A percentile compares a stretch with the other conserved stretches of the same genome.
Conservation (phyloP, 1,140 invertebrate genomes). For the Chrysoperla carnea region DNA sequence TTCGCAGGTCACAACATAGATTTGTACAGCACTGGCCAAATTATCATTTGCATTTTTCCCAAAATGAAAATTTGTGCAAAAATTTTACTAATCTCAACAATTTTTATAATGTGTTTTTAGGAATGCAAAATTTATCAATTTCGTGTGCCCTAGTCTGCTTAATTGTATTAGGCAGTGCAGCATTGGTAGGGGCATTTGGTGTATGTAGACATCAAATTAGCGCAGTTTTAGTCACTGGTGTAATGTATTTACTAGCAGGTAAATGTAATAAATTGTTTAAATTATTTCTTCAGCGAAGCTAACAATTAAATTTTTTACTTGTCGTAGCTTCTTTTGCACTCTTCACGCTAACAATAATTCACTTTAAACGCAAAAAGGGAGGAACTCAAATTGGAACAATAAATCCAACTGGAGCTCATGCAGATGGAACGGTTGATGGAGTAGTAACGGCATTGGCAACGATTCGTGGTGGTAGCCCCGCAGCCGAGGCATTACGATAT, state of each 20-base stretch:
- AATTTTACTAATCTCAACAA: too few relatives aligned
- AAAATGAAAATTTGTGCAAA: too few relatives aligned
- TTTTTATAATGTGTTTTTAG: conserved; percentile 30
- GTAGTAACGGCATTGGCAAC: conserved; percentile 31
- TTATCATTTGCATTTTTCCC: too few relatives aligned
- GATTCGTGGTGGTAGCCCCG: conserved; percentile 11
- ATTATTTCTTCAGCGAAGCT: conserved; percentile 30
- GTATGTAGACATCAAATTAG: conserved; percentile 74
- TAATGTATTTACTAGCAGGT: conserved; percentile 83
- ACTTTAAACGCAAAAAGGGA: conserved; percentile 65
- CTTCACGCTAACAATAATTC: conserved; percentile 77
- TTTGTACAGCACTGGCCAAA: background rate
- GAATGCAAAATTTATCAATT: conserved; percentile 86
- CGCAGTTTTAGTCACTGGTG: conserved; percentile 74
- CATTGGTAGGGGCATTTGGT: conserved; percentile 67
- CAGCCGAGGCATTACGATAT: conserved; percentile 14
- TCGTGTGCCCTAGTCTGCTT: conserved; percentile 78
- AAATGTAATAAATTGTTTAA: conserved; percentile 9
- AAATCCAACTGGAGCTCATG: conserved; percentile 18
- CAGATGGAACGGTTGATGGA: conserved; percentile 47
- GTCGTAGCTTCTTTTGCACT: conserved; percentile 51
- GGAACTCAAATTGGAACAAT: conserved; percentile 13
- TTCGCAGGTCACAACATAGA: background rate
- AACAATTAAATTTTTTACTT: too few relatives aligned
- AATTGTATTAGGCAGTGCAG: conserved; percentile 66